A percentile compares a stretch with the other conserved stretches of the same genome.
These are phyloP conservation scores for Torymus tubicola DNA, from an alignment of 2,888 invertebrate species.

Conservation along the genomic window DNA sequence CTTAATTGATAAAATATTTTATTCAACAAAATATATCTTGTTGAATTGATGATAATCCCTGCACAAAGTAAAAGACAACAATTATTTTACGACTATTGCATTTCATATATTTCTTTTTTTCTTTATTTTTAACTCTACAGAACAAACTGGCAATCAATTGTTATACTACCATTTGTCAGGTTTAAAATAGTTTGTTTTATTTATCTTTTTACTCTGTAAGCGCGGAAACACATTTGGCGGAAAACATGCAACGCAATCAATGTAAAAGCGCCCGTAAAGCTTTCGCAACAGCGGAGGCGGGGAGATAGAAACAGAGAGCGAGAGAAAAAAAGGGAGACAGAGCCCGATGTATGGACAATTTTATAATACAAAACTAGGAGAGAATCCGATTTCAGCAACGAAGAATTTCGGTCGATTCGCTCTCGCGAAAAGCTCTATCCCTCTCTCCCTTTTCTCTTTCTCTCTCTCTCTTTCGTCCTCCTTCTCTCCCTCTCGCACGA, in stretches of 20 bases:
- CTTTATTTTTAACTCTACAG: no score
- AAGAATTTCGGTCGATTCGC: constrained; percentile 30
- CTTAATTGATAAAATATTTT: constrained; percentile 1
- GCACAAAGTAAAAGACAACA: no score
- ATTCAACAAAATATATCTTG: no score
- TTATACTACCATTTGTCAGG: no score
- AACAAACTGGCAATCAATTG: no score
- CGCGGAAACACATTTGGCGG: no score
- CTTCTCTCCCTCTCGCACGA: constrained; percentile 51
- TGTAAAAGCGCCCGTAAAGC: constrained; percentile 44
- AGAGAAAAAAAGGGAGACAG: constrained; percentile 4
- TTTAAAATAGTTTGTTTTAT: no score
- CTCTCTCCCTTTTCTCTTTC: neutral
- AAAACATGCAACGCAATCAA: constrained; percentile 17
- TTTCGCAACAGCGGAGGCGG: neutral
- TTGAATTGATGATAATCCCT: no score
- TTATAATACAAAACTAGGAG: constrained; percentile 57
- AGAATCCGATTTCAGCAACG: constrained; percentile 41
- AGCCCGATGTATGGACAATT: constrained; percentile 29
- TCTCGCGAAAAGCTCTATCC: constrained; percentile 27
- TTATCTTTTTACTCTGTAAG: neutral
- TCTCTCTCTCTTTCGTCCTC: constrained; percentile 33
- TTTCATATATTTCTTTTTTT: no score
- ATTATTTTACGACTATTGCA: no score
- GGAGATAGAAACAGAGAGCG: constrained; percentile 1